Evolutionary conservation across 2,797 vertebrate genomes (phyloP).

Genomic region (Alca torda): DNA sequence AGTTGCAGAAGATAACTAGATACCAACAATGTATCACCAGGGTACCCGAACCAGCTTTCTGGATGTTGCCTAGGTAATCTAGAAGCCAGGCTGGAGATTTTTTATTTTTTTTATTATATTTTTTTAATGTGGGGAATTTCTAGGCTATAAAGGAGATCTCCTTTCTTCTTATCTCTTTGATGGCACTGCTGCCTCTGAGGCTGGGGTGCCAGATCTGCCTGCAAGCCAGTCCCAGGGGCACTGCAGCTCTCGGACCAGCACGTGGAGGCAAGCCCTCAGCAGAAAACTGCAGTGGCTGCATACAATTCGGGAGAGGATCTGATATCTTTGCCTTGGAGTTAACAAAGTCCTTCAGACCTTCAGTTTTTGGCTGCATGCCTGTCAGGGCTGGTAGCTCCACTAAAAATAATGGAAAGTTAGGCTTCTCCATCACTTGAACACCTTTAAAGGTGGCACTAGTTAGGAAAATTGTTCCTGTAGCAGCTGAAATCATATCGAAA

Average conservation of each 20-base stretch:
- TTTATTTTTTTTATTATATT: too few relatives aligned
- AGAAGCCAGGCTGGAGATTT: not conserved
- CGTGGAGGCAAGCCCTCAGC: not conserved
- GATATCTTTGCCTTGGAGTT: not conserved
- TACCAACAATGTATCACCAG: not conserved
- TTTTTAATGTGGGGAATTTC: not conserved
- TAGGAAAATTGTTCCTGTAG: not conserved
- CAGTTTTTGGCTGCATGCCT: not conserved
- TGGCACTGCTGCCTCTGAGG: not conserved
- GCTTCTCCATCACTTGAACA: not conserved
- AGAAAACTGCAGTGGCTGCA: not conserved
- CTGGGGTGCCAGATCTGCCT: not conserved
- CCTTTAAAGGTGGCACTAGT: not conserved
- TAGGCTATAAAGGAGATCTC: not conserved
- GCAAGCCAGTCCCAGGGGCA: not conserved
- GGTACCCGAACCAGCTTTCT: not conserved
- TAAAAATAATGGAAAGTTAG: not conserved
- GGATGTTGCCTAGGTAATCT: not conserved
- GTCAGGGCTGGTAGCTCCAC: not conserved
- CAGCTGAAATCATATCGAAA: not conserved
- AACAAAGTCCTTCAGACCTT: not conserved
- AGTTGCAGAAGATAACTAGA: not conserved
- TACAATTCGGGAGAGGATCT: not conserved
- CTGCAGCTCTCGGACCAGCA: not conserved
- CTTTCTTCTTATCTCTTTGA: not conserved